These are phyloP conservation scores for Bubo scandiacus DNA, from an alignment of 2,113 vertebrate species.

Conservation along the genomic window DNA sequence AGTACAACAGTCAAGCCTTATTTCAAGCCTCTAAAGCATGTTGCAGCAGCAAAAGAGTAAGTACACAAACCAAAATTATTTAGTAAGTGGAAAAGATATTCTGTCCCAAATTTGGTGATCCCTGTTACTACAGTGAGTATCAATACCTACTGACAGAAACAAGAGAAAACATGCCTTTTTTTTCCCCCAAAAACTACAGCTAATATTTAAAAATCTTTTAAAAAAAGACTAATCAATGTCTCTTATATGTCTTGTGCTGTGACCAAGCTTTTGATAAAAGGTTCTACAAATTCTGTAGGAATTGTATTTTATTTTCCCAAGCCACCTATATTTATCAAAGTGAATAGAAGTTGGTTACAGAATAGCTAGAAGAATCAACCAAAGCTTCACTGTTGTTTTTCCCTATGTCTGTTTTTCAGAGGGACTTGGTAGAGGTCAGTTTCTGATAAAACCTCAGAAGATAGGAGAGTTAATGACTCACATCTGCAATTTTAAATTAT, in stretches of 20 bases:
- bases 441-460: background rate
- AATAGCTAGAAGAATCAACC: background rate
- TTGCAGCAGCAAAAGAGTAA: background rate
- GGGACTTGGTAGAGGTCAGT: background rate
- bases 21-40: background rate
- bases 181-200: background rate
- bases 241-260: background rate
- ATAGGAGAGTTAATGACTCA: slow-evolving; percentile 26
- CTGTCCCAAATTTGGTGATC: background rate
- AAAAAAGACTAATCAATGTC: background rate
- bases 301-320: background rate
- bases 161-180: background rate
- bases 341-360: background rate
- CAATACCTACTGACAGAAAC: background rate
- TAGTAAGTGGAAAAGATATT: background rate
- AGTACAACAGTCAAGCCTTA: background rate
- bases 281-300: background rate
- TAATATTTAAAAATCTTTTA: background rate
- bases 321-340: background rate
- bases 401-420: background rate
- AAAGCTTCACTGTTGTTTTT: background rate
- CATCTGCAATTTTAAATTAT: slow-evolving; percentile 55
- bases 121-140: background rate
- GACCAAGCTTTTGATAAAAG: background rate
- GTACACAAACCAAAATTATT: background rate